Evolutionary conservation across 30 jellyfish, hydroid and myxozoan genomes (phyloP).

Genomic region (Morbakka virulenta): DNA sequence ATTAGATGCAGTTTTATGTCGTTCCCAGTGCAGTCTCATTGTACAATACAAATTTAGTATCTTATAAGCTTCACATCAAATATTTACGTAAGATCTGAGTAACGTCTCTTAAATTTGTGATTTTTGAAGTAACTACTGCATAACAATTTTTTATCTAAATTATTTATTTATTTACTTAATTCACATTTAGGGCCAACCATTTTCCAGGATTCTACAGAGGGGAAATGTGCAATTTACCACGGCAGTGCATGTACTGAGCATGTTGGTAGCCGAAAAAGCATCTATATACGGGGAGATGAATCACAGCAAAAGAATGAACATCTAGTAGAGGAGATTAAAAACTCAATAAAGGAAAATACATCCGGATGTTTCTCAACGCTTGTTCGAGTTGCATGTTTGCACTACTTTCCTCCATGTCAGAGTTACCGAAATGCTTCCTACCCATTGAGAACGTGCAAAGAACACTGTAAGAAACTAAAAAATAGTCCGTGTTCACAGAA

Average conservation of each 20-base stretch:
- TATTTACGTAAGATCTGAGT: too few relatives aligned
- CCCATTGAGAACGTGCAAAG: conserved; percentile 46
- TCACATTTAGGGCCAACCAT: too few relatives aligned
- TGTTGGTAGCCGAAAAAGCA: conserved; percentile 16
- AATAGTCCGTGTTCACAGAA: conserved; percentile 31
- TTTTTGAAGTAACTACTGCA: too few relatives aligned
- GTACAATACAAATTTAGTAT: too few relatives aligned
- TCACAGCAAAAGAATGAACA: conserved; percentile 38
- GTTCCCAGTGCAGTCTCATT: too few relatives aligned
- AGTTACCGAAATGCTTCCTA: conserved; percentile 8
- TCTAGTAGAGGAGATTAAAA: conserved; percentile 11
- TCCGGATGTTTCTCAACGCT: conserved; percentile 51
- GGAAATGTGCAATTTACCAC: conserved; percentile 36
- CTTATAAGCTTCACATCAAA: too few relatives aligned
- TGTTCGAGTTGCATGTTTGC: conserved; percentile 38
- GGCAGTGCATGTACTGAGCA: conserved; percentile 44
- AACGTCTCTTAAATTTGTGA: too few relatives aligned
- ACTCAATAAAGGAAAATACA: conserved; percentile 1
- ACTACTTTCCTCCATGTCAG: conserved; percentile 46
- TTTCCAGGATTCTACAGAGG: too few relatives aligned
- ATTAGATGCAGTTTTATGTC: too few relatives aligned
- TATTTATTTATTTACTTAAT: too few relatives aligned
- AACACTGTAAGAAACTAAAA: conserved; percentile 22
- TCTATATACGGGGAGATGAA: conserved; percentile 35
- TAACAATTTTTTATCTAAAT: too few relatives aligned